These are phyloP conservation scores for Artibeus lituratus DNA, from an alignment of 2,797 vertebrate species.

Conservation along the genomic window DNA sequence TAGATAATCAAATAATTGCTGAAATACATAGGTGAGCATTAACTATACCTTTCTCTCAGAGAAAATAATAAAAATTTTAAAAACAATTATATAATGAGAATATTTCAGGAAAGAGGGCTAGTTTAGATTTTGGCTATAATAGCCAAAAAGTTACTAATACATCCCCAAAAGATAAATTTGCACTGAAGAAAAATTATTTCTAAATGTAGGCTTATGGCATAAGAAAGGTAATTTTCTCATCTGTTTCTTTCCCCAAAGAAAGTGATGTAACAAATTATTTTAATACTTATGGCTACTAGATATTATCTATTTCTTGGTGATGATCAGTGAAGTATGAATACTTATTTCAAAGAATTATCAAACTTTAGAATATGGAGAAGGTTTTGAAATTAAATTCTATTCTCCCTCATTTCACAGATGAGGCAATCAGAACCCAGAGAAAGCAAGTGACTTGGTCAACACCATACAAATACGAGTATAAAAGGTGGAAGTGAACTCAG, in stretches of 20 bases:
- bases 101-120: not conserved
- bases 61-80: not conserved
- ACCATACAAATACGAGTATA: not conserved
- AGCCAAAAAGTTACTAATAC: not conserved
- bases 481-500: not conserved
- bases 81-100: not conserved
- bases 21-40: not conserved
- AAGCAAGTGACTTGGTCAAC: not conserved
- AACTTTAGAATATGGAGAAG: not conserved
- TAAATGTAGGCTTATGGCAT: not conserved
- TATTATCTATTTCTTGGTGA: not conserved
- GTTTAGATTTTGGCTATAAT: slow-evolving; percentile 12
- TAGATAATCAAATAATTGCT: not conserved
- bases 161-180: not conserved
- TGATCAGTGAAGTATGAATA: not conserved
- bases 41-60: not conserved
- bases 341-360: not conserved
- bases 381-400: not conserved
- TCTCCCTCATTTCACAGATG: not conserved
- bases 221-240: not conserved
- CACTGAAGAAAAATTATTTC: not conserved
- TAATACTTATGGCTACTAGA: not conserved
- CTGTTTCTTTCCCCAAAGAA: slow-evolving; percentile 8
- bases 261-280: not conserved
- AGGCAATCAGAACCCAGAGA: not conserved